A percentile compares a stretch with the other conserved stretches of the same genome.
Evolutionary conservation across 1,140 invertebrate species (phyloP).

Genomic region (Gryllus bimaculatus): DNA sequence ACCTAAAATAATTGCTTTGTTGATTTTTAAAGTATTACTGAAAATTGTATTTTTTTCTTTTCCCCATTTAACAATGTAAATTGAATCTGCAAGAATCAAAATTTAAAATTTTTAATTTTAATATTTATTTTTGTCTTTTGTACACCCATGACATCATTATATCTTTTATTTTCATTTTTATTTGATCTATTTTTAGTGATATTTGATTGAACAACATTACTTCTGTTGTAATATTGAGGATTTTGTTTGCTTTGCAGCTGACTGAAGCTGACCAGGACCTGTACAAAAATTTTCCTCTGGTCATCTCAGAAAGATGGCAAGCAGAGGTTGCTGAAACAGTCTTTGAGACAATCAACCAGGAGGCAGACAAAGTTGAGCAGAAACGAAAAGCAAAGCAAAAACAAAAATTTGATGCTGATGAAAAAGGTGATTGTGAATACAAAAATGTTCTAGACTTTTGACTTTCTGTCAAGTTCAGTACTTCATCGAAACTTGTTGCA

Average conservation of each 20-base stretch:
- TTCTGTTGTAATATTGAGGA: not conserved
- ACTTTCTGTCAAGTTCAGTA: not conserved
- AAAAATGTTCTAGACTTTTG: not conserved
- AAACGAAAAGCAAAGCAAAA: constrained; percentile 94
- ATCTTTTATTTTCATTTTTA: not conserved
- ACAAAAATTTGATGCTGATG: constrained; percentile 85
- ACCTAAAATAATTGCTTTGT: no score
- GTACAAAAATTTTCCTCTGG: constrained; percentile 97
- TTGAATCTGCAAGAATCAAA: no score
- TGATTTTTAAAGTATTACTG: no score
- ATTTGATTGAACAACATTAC: not conserved
- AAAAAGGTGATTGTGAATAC: constrained; percentile 62
- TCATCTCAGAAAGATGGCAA: constrained; percentile 98
- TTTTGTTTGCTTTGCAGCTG: constrained; percentile 43
- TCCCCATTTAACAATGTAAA: no score
- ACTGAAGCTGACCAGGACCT: constrained; percentile 95
- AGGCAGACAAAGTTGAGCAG: constrained; percentile 92
- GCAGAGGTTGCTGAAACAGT: constrained; percentile 98
- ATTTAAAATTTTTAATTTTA: no score
- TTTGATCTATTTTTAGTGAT: not conserved
- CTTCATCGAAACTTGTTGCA: no score
- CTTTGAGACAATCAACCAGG: constrained; percentile 95
- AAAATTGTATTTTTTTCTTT: no score
- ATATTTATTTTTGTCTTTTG: no score
- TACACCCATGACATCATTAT: no score